Conservation (phyloP, 2,888 invertebrate genomes). For the Priocnemis perturbator region DNA sequence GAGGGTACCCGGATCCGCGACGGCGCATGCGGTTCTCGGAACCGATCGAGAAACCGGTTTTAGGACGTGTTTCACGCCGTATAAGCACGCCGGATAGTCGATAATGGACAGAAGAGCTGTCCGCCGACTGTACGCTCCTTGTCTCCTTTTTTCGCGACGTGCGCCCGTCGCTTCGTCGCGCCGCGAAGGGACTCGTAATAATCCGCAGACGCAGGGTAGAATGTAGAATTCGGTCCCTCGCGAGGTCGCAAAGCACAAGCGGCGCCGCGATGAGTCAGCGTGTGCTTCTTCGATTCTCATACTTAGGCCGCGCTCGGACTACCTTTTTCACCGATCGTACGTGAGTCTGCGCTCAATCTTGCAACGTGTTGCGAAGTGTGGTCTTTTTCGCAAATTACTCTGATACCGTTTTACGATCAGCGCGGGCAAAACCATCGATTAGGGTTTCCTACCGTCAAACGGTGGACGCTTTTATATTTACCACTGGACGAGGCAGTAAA, state of each 20-base stretch:
- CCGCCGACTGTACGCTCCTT: slow-evolving; percentile 40
- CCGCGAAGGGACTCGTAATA: slow-evolving; percentile 45
- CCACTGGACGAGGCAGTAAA: slow-evolving; percentile 51
- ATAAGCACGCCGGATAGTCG: slow-evolving; percentile 55
- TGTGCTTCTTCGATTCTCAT: neutral
- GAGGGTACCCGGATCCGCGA: slow-evolving; percentile 69
- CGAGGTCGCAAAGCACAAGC: slow-evolving; percentile 22
- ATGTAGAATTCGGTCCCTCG: slow-evolving; percentile 55
- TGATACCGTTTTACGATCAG: slow-evolving; percentile 24
- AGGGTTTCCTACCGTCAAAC: slow-evolving; percentile 46
- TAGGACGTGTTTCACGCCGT: slow-evolving; percentile 55
- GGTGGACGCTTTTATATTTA: slow-evolving; percentile 48
- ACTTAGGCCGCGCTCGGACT: no score
- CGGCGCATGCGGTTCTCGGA: slow-evolving; percentile 62
- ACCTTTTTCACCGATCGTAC: no score
- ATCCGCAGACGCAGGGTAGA: slow-evolving; percentile 50
- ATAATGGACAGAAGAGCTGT: slow-evolving; percentile 58
- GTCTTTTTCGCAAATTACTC: slow-evolving; percentile 1
- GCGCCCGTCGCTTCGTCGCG: no score
- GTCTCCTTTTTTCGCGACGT: slow-evolving; percentile 21
- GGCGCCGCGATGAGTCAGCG: slow-evolving; percentile 28
- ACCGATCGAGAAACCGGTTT: slow-evolving; percentile 70
- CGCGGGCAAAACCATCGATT: slow-evolving; percentile 36
- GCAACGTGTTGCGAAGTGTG: slow-evolving; percentile 1
- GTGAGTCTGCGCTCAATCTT: no score